These are phyloP conservation scores for Brachyptera putata DNA, from an alignment of 2,888 invertebrate species.

Conservation along the genomic window DNA sequence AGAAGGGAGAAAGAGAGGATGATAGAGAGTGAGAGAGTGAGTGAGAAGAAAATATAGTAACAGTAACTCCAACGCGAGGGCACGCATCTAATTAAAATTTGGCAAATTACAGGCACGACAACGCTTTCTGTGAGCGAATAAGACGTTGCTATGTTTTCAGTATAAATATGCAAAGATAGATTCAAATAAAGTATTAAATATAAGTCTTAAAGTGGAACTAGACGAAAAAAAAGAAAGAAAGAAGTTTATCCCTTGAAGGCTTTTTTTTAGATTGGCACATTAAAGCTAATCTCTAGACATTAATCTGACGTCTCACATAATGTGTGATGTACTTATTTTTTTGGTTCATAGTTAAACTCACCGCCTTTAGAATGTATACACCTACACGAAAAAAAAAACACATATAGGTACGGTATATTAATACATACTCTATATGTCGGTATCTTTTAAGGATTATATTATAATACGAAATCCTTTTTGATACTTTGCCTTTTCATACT, in stretches of 20 bases:
- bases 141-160: not conserved
- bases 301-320: slow-evolving; percentile 23
- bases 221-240: not conserved
- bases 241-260: not conserved
- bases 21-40: no score
- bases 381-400: no score
- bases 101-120: slow-evolving; percentile 2
- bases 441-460: slow-evolving; percentile 17
- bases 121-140: not conserved
- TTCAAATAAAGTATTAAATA: not conserved
- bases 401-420: not conserved
- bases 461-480: slow-evolving; percentile 16
- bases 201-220: no score
- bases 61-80: no score
- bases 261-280: slow-evolving; percentile 15
- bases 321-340: slow-evolving; percentile 12
- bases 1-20: not conserved
- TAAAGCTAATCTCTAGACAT: slow-evolving; percentile 20
- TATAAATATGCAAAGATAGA: not conserved
- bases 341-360: not conserved
- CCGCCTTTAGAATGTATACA: slow-evolving; percentile 17
- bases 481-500: slow-evolving; percentile 13
- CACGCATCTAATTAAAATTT: slow-evolving; percentile 25
- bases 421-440: not conserved
- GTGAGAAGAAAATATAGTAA: no score